phyloP scores from a whole-genome alignment of 53 echinoderm and acorn worm genomes.

The Holothuria scabra region DNA sequence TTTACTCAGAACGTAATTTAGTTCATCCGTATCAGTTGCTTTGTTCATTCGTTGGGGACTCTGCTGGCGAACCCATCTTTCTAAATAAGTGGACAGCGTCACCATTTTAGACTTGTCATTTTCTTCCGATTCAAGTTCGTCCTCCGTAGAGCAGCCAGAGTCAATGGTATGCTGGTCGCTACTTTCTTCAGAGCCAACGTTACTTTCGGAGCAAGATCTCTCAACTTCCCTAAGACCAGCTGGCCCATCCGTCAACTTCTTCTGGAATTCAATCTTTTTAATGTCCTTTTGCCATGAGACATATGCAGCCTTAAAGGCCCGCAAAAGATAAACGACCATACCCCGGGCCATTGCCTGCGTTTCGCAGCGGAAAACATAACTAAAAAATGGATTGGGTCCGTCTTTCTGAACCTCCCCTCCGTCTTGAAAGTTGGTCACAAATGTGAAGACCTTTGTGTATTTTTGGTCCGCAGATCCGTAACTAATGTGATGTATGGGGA shows the following conservation, averaged over 20 bases:
- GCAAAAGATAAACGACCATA: slow-evolving; percentile 87
- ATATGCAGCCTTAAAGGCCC: slow-evolving; percentile 87
- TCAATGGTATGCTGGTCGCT: background rate
- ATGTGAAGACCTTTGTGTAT: slow-evolving; percentile 80
- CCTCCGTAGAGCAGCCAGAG: background rate
- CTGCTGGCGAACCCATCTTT: slow-evolving; percentile 69
- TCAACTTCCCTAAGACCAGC: slow-evolving; percentile 3
- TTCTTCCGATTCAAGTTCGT: slow-evolving; percentile 38
- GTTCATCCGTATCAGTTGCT: slow-evolving; percentile 35
- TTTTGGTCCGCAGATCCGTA: slow-evolving; percentile 88
- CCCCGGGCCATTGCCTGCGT: slow-evolving; percentile 71
- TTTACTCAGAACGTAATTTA: background rate
- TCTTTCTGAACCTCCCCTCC: slow-evolving; percentile 32
- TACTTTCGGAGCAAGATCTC: background rate
- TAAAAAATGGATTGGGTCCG: slow-evolving; percentile 65
- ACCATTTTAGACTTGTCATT: slow-evolving; percentile 49
- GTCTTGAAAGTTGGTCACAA: slow-evolving; percentile 80
- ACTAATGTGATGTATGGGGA: slow-evolving; percentile 94
- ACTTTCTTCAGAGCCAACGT: background rate
- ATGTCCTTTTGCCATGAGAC: slow-evolving; percentile 70
- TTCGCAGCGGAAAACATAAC: slow-evolving; percentile 79
- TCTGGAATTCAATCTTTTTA: slow-evolving; percentile 70
- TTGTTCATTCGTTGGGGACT: slow-evolving; percentile 17
- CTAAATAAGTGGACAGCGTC: slow-evolving; percentile 74
- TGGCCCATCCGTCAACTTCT: slow-evolving; percentile 69